Percentiles rank a stretch among this genome's conserved stretches.
Conservation (phyloP, 2,113 vertebrate genomes). For the Eulacestoma nigropectus region DNA sequence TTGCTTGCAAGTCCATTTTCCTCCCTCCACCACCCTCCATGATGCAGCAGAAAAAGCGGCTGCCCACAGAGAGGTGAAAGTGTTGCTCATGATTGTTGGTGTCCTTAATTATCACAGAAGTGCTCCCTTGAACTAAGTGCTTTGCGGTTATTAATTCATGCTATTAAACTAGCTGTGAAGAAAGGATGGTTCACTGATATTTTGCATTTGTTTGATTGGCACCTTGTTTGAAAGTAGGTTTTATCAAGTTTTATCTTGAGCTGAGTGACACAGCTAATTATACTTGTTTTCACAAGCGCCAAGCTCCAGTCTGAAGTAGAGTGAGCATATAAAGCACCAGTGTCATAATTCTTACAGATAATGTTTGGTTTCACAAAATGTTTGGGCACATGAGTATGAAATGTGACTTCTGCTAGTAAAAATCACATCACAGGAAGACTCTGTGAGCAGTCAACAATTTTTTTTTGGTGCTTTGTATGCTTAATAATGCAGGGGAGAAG, state of each 20-base stretch:
- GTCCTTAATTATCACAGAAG: background rate
- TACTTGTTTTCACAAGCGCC: slow-evolving; percentile 10
- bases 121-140: background rate
- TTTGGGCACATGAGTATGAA: background rate
- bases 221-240: background rate
- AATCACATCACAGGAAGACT: background rate
- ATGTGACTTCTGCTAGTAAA: background rate
- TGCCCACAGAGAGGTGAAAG: background rate
- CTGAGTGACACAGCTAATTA: slow-evolving; percentile 21
- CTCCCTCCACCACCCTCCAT: background rate
- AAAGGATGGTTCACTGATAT: background rate
- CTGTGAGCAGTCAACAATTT: background rate
- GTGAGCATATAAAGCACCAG: background rate
- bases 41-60: background rate
- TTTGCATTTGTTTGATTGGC: slow-evolving; percentile 16
- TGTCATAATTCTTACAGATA: background rate
- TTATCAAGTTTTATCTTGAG: slow-evolving; percentile 15
- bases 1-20: background rate
- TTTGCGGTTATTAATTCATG: background rate
- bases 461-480: background rate
- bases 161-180: background rate
- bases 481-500: background rate
- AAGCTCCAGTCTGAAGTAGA: background rate
- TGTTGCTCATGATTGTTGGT: background rate
- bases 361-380: background rate